These are phyloP conservation scores for Mustela erminea DNA, from an alignment of 2,797 vertebrate species.

Conservation along the genomic window DNA sequence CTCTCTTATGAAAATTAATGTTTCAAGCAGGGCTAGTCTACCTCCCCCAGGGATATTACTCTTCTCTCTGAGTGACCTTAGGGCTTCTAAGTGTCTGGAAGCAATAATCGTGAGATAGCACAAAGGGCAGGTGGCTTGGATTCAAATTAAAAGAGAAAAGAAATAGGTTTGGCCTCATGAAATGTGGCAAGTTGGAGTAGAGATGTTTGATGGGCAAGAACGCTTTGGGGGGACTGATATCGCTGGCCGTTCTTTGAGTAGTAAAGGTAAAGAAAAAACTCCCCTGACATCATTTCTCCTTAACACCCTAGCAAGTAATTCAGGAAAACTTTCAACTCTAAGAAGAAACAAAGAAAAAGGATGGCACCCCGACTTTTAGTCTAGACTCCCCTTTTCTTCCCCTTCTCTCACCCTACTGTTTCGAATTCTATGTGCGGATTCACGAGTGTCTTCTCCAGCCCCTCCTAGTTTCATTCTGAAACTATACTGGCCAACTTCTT, in stretches of 20 bases:
- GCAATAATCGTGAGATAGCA: background rate
- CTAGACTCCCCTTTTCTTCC: background rate
- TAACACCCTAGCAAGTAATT: background rate
- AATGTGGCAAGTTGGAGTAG: background rate
- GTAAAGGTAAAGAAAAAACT: background rate
- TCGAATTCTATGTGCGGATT: background rate
- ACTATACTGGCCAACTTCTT: constrained; percentile 55
- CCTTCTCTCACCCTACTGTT: background rate
- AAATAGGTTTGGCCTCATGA: background rate
- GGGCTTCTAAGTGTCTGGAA: background rate
- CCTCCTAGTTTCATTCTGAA: constrained; percentile 61
- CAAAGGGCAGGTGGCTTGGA: background rate
- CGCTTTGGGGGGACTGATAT: background rate
- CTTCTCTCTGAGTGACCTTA: background rate
- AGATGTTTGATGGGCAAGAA: background rate
- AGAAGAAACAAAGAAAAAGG: background rate
- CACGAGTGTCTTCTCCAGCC: background rate
- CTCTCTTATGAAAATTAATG: constrained; percentile 23
- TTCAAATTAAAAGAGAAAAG: background rate
- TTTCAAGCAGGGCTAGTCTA: background rate
- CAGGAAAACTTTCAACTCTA: constrained; percentile 1
- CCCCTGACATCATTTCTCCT: background rate
- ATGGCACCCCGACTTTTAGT: background rate
- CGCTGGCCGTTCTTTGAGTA: background rate
- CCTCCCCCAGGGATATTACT: background rate